Base-by-base conservation (phyloP, 1,140 invertebrate species). In the Steinernema khuongi region DNA sequence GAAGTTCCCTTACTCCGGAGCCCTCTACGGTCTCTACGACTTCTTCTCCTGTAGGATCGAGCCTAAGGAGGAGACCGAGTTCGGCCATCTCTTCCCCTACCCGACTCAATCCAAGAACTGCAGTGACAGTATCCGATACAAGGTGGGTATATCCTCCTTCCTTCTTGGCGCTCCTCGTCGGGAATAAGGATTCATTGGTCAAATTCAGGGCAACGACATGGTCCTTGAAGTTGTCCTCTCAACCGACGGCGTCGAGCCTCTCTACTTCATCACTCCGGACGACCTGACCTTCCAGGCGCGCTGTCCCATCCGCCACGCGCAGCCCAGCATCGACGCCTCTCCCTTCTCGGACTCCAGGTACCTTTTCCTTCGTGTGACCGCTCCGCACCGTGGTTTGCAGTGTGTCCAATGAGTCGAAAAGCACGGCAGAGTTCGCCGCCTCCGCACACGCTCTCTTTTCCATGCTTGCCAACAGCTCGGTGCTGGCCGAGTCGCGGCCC, bases 251-350 rank as follows among this genome's bases (percentile, higher is more conserved):
- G 81, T 84, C 7, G 84, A 84, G 44, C 83, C 83, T 14, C 69
- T 84, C 7, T 84, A 84, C 75, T 84, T 84, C 71, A 85, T 84
- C 33, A 84, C 83, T 22, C 75, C 83, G 11, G 83, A 84, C 31
- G 83, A 84, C 71, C 41, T 84, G 11, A 84, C 83, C 30, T 84
- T 83, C 72, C 83, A 84, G 50, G 84, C 83, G 4, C 76, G 72
- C 74, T 84, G 83, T 29, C 84, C 82, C 1, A 68, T 82, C 31
- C 72, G 71, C 43, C 28, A 41, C 4, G 19, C 50, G 7, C 50
- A 60, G 26, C 50, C 50, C 7, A 60, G 50, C 26, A 33, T 68
- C n/a, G 68, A 73, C 33, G 28, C 66, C 18, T 72, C 70, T 2
- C n/a, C 74, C 26, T 44, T 44, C 31, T 71, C 68, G 68, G 44